Conservation (phyloP, 2,888 invertebrate genomes). For the Mycogona germanica region DNA sequence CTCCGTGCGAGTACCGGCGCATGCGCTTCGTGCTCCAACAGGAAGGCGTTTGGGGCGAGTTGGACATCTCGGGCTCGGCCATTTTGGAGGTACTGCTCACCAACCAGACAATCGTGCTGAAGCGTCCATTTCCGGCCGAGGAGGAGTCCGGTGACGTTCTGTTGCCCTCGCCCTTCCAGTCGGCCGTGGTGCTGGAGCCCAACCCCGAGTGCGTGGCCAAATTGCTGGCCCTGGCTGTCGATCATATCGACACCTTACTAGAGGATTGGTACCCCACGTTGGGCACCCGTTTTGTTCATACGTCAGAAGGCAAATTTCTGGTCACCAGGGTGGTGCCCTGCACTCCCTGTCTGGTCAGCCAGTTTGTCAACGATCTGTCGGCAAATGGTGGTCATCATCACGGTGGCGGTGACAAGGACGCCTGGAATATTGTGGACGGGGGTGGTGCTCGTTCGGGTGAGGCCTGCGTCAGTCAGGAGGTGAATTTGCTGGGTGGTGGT, state of each 20-base stretch:
- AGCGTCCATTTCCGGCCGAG: slow-evolving; percentile 32
- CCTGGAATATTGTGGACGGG: slow-evolving; percentile 23
- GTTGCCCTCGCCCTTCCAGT: slow-evolving; percentile 31
- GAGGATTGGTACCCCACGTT: slow-evolving; percentile 98
- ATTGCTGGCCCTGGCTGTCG: slow-evolving; percentile 74
- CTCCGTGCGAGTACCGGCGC: slow-evolving; percentile 39
- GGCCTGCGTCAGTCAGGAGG: slow-evolving; percentile 19
- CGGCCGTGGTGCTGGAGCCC: slow-evolving; percentile 60
- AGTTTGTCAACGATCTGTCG: slow-evolving; percentile 44
- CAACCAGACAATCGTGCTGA: slow-evolving; percentile 48
- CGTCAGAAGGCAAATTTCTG: slow-evolving; percentile 87
- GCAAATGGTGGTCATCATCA: slow-evolving; percentile 40
- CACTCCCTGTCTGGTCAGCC: slow-evolving; percentile 57
- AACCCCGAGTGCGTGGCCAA: slow-evolving; percentile 66
- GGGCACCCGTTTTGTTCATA: slow-evolving; percentile 94
- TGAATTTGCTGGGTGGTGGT: slow-evolving; percentile 3
- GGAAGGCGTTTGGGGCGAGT: slow-evolving; percentile 74
- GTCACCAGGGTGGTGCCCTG: slow-evolving; percentile 91
- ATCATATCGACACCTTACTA: slow-evolving; percentile 87
- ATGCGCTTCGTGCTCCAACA: slow-evolving; percentile 43
- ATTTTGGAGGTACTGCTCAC: slow-evolving; percentile 78
- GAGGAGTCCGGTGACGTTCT: slow-evolving; percentile 19
- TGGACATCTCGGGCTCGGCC: slow-evolving; percentile 64
- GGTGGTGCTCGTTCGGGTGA: slow-evolving; percentile 20
- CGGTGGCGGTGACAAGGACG: slow-evolving; percentile 20